A percentile compares a stretch with the other conserved stretches of the same genome.
These are phyloP conservation scores for Drosophila tani DNA, from an alignment of 1,140 invertebrate genomes.

Conservation along the genomic window DNA sequence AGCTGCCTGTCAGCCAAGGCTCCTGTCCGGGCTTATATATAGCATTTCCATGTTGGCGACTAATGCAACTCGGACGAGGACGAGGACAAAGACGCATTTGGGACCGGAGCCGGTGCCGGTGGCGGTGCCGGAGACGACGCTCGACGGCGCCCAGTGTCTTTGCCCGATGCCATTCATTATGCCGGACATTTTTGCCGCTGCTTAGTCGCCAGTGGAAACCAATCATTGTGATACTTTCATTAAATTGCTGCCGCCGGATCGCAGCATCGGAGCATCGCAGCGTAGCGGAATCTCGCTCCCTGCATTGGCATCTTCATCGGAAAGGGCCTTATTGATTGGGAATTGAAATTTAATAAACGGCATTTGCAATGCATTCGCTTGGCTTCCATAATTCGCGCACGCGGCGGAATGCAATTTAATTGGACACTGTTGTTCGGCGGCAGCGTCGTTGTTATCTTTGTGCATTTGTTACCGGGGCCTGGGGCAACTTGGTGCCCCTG, in stretches of 20 bases:
- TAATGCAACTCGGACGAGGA: constrained; percentile 72
- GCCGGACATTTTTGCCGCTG: constrained; percentile 79
- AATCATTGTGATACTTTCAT: constrained; percentile 84
- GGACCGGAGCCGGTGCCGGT: constrained; percentile 21
- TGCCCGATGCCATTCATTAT: constrained; percentile 81
- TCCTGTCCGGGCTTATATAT: constrained; percentile 70
- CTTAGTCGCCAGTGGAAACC: constrained; percentile 78
- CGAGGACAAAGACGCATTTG: constrained; percentile 53
- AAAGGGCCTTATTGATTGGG: constrained; percentile 56
- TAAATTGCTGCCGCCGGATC: constrained; percentile 56
- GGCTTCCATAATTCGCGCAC: constrained; percentile 64
- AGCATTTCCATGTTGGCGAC: constrained; percentile 82
- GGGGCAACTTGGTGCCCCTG: not conserved
- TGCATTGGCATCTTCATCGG: constrained; percentile 17
- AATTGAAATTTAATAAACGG: constrained; percentile 76
- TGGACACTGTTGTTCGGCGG: constrained; percentile 70
- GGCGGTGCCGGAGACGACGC: constrained; percentile 19
- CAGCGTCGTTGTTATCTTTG: constrained; percentile 62
- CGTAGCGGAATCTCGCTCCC: not conserved
- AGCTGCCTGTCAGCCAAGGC: constrained; percentile 78
- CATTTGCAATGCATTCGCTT: constrained; percentile 42
- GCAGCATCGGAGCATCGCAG: not conserved
- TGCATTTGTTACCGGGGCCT: constrained; percentile 41
- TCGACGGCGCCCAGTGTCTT: constrained; percentile 72
- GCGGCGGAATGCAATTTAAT: constrained; percentile 73